Conservation (phyloP, 2,113 vertebrate genomes). For the Onychorhynchus coronatus region DNA sequence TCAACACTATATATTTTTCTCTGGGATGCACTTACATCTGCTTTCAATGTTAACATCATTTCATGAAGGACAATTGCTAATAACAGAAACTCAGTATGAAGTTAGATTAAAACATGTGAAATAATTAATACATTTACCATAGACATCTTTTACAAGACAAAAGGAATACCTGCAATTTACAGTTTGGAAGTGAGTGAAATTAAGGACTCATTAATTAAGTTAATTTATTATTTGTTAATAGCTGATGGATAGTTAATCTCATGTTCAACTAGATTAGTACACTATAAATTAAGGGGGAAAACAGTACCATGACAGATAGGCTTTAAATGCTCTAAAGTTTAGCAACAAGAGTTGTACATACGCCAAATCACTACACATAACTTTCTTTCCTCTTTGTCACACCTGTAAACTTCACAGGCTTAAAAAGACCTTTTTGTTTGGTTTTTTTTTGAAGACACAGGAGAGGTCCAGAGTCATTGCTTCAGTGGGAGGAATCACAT, state of each 20-base stretch:
- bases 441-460: not conserved
- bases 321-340: not conserved
- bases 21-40: not conserved
- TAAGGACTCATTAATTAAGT: not conserved
- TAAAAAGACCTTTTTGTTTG: not conserved
- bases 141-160: not conserved
- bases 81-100: not conserved
- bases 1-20: not conserved
- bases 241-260: not conserved
- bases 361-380: not conserved
- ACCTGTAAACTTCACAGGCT: not conserved
- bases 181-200: not conserved
- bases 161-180: not conserved
- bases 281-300: not conserved
- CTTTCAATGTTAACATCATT: not conserved
- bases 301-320: not conserved
- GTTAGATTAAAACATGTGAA: not conserved
- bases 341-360: not conserved
- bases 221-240: not conserved
- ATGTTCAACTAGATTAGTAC: not conserved
- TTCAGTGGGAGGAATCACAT: not conserved
- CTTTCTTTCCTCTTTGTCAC: not conserved
- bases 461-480: not conserved
- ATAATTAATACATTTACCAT: not conserved
- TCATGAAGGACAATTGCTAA: not conserved